Conservation (phyloP, 2,113 vertebrate species). For the Meriones unguiculatus region DNA sequence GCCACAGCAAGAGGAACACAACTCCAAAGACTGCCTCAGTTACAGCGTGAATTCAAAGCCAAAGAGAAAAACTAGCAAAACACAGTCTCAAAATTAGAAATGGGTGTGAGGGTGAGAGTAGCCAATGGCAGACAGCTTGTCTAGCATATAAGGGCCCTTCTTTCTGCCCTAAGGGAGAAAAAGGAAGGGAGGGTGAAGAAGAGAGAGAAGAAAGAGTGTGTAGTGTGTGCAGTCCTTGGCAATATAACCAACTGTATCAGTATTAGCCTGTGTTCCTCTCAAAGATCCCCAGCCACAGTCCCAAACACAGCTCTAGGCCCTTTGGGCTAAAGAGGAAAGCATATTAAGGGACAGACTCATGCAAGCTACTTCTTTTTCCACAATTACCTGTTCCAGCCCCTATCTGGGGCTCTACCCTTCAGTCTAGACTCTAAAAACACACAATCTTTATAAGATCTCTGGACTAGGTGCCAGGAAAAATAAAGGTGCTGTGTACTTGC, state of each 20-base stretch:
- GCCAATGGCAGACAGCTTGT: not conserved
- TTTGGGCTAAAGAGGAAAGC: not conserved
- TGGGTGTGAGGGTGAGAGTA: not conserved
- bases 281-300: not conserved
- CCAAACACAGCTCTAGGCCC: not conserved
- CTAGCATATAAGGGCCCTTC: not conserved
- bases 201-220: not conserved
- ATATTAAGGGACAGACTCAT: not conserved
- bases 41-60: not conserved
- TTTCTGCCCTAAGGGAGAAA: too few relatives aligned
- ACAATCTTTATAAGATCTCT: slow-evolving; percentile 4
- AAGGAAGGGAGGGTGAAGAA: accelerated
- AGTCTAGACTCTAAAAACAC: slow-evolving; percentile 12
- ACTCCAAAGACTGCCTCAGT: not conserved
- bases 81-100: not conserved
- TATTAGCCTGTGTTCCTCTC: not conserved
- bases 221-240: not conserved
- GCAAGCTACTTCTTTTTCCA: not conserved
- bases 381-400: not conserved
- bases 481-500: not conserved
- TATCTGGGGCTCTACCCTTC: not conserved
- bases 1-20: not conserved
- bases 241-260: not conserved
- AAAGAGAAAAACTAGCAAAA: not conserved
- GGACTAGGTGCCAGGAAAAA: not conserved